Percentiles rank a stretch among this genome's conserved stretches.
Conservation (phyloP, 1,140 invertebrate species). For the Diprion similis region DNA sequence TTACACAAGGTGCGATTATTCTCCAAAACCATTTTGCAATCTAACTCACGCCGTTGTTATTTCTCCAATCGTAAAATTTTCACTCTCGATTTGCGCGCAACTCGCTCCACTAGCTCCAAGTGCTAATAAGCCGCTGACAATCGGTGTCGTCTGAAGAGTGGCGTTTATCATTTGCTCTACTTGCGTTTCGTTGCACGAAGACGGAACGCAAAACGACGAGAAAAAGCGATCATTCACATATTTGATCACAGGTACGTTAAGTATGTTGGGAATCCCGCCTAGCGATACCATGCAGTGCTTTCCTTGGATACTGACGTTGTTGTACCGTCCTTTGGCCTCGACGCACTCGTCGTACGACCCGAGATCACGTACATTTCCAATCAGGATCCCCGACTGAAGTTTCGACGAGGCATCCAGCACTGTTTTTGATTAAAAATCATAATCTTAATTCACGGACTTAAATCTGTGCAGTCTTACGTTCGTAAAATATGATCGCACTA, state of each 20-base stretch:
- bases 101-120: constrained; percentile 10
- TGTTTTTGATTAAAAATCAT: too few species aligned
- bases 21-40: background rate
- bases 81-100: constrained; percentile 18
- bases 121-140: background rate
- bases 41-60: background rate
- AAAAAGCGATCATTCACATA: constrained; percentile 1
- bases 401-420: constrained; percentile 53
- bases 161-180: constrained; percentile 15
- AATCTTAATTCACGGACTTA: too few species aligned
- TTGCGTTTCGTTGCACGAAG: constrained; percentile 24
- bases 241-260: background rate
- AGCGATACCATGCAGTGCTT: constrained; percentile 35
- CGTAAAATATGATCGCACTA: background rate
- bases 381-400: constrained; percentile 45
- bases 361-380: constrained; percentile 43
- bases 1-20: background rate
- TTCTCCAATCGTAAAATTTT: constrained; percentile 8
- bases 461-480: background rate
- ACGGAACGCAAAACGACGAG: constrained; percentile 35
- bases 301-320: constrained; percentile 23
- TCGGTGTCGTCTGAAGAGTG: background rate
- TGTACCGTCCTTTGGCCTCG: constrained; percentile 19
- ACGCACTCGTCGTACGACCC: constrained; percentile 52
- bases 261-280: background rate